phyloP scores from a whole-genome alignment of 1,140 invertebrate species.

The Aphaenogaster floridana region DNA sequence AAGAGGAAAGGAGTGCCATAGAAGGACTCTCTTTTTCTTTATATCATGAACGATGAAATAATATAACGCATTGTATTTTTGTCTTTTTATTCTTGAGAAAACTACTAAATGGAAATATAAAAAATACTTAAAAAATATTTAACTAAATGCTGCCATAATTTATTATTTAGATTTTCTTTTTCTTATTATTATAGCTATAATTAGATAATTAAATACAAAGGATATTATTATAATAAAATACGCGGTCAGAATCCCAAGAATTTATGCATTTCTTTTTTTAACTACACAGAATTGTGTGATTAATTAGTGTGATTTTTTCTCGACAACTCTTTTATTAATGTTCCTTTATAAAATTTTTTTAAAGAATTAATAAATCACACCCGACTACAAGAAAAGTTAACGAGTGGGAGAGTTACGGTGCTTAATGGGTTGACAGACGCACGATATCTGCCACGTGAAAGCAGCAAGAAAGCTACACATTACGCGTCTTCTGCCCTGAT shows the following conservation, averaged over 20 bases:
- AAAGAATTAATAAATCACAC: background rate
- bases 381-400: background rate
- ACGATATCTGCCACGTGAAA: background rate
- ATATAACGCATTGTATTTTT: background rate
- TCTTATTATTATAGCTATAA: slow-evolving; percentile 8
- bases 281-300: background rate
- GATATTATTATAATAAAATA: background rate
- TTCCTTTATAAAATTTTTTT: slow-evolving; percentile 1
- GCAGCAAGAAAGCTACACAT: background rate
- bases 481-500: background rate
- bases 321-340: background rate
- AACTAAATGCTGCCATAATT: background rate
- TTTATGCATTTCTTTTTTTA: background rate
- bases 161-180: background rate
- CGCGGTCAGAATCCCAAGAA: background rate
- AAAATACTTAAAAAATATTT: background rate
- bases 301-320: background rate
- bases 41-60: slow-evolving; percentile 17
- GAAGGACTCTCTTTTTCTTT: slow-evolving; percentile 19
- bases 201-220: background rate
- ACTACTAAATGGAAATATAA: background rate
- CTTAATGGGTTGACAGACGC: background rate
- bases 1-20: slow-evolving; percentile 57
- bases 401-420: background rate
- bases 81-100: background rate